These are phyloP conservation scores for Drosophila birchii DNA, from an alignment of 2,888 invertebrate species.

Conservation along the genomic window DNA sequence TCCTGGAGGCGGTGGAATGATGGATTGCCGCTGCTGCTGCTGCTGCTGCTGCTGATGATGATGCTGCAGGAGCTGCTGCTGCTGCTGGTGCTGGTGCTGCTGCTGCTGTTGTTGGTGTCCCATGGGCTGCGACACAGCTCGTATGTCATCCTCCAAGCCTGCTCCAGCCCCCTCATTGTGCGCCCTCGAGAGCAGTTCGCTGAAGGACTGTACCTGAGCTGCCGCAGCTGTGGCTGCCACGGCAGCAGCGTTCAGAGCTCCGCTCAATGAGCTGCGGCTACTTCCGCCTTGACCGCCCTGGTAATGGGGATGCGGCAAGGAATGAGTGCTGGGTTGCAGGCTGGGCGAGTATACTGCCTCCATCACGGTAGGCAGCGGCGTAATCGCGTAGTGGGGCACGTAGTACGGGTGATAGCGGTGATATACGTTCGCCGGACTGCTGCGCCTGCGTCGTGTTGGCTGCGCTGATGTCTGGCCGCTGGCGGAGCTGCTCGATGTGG, in stretches of 20 bases:
- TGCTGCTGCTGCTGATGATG: constrained; percentile 11
- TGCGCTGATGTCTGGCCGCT: constrained; percentile 10
- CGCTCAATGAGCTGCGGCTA: constrained; percentile 71
- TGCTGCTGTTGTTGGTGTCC: constrained; percentile 39
- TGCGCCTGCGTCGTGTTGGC: constrained; percentile 39
- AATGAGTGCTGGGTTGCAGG: constrained; percentile 1
- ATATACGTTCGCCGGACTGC: constrained; percentile 61
- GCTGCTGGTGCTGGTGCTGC: constrained; percentile 14
- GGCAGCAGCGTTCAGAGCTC: constrained; percentile 70
- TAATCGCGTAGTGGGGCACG: constrained; percentile 69
- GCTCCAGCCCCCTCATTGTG: constrained; percentile 41
- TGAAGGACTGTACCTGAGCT: constrained; percentile 66
- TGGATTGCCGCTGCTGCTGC: constrained; percentile 24
- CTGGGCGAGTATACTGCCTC: constrained; percentile 42
- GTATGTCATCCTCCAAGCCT: constrained; percentile 32
- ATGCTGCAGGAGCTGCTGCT: constrained; percentile 15
- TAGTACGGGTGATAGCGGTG: constrained; percentile 71
- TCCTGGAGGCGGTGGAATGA: constrained; percentile 45
- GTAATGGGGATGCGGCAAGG: constrained; percentile 42
- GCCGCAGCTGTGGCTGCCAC: constrained; percentile 69
- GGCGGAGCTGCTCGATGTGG: constrained; percentile 27
- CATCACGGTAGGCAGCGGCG: constrained; percentile 56
- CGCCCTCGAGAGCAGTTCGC: constrained; percentile 58
- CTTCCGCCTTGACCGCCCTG: constrained; percentile 66
- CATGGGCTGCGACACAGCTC: constrained; percentile 35